Evolutionary conservation across 2,113 vertebrate genomes (phyloP), one percentile per base, ranked within the genome.

Genomic region (Dendrocopos noguchii): DNA sequence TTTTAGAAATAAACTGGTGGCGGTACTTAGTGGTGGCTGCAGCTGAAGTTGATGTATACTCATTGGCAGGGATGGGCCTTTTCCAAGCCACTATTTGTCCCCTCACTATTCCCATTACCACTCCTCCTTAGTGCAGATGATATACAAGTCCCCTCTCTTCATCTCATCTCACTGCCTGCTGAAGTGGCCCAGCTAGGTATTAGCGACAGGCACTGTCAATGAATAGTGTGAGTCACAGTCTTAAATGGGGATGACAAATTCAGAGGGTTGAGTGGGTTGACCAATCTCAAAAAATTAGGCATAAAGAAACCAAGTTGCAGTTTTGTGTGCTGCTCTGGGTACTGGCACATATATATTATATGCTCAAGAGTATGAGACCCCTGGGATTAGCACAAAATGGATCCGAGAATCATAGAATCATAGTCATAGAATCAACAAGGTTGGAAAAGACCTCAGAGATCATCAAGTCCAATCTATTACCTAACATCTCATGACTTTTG

Each of bases 191-290:
- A 83, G 50, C 22, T 10, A 83, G 50, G 55, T 31, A 66, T 29
- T 0, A 4, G 18, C 12, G 36, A 87, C 6, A 0, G 55, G 36
- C 22, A 84, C 1, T 5, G n/a, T 3, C 46, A 52, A 46, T 27
- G 33, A 86, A 47, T 15, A 47, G 2, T 11, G n/a, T 3, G 5
- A 79, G 27, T 39, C 36, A 68, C 12, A 3, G 17, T 89, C 21
- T 47, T 59, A 60, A 82, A 72, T 0, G 3, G 6, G 59, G 22
- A 60, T 84, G 12, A 64, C 22, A 31, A 93, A 90, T 76, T 60
- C 34, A 88, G 71, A 47, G 47, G 18, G 31, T 12, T 56, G 28
- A 79, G 13, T 24, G 13, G 4, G 28, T 36, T 68, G 65, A n/a
- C 7, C 22, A 39, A 22, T 17, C 60, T 66, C 46, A 81, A 50